Conservation (phyloP, 2,113 vertebrate species). For the Chitala chitala region DNA sequence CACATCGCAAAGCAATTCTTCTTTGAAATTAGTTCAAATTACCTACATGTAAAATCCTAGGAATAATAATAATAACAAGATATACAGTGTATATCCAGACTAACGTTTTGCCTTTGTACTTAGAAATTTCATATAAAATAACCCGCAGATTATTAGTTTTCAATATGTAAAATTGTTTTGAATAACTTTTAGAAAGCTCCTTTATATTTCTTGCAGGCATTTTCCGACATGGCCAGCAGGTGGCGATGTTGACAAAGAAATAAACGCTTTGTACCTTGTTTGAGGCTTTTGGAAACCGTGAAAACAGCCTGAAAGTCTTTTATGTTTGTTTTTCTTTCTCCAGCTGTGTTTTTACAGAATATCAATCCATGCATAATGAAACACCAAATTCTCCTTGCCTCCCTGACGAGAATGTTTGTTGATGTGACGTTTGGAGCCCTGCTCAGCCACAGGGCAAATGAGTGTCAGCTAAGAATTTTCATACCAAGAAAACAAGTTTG, state of each 20-base stretch:
- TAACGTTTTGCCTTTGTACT: too few relatives aligned
- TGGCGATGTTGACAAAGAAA: conserved; percentile 55
- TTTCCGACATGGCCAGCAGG: conserved; percentile 48
- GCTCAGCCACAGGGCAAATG: not conserved
- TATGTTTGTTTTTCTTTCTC: not conserved
- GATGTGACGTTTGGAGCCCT: not conserved
- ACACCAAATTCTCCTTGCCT: not conserved
- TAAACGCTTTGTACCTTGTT: not conserved
- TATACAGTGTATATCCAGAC: too few relatives aligned
- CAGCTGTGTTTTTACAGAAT: not conserved
- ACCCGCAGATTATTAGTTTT: too few relatives aligned
- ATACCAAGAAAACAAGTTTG: conserved; percentile 7
- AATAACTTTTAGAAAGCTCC: too few relatives aligned
- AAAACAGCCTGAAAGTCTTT: not conserved
- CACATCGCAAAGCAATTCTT: too few relatives aligned
- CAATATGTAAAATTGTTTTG: too few relatives aligned
- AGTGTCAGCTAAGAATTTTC: conserved; percentile 7
- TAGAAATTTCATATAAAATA: too few relatives aligned
- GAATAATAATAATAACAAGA: too few relatives aligned
- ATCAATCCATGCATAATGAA: not conserved
- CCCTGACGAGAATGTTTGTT: not conserved
- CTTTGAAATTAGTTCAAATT: too few relatives aligned
- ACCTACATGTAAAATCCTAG: too few relatives aligned
- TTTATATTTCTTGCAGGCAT: too few relatives aligned
- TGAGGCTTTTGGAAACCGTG: not conserved